These are phyloP conservation scores for Nothoprocta perdicaria DNA, from an alignment of 2,113 vertebrate species.

Conservation along the genomic window DNA sequence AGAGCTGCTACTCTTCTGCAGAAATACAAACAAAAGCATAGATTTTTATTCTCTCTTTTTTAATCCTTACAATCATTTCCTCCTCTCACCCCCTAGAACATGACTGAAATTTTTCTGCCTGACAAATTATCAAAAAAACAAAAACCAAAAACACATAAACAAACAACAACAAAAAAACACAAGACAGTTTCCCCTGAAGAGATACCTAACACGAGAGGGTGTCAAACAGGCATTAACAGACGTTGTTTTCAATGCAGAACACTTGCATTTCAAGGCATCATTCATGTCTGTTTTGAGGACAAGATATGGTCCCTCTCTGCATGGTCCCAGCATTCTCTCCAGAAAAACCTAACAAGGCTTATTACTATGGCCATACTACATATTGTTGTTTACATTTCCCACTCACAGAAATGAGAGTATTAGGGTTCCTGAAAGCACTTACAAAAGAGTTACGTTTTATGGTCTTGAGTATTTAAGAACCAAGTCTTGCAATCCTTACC, in stretches of 20 bases:
- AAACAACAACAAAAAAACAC: neutral
- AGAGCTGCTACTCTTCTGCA: constrained; percentile 96
- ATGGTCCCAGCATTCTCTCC: neutral
- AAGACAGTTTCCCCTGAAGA: neutral
- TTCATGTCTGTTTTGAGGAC: neutral
- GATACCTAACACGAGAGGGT: neutral
- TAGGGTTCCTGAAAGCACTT: neutral
- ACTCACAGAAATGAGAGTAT: neutral
- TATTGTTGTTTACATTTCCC: neutral
- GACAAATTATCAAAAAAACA: neutral
- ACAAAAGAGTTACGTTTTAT: fast-evolving
- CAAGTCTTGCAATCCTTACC: constrained; percentile 75
- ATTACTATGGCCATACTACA: neutral
- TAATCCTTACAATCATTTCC: neutral
- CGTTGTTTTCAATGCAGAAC: neutral
- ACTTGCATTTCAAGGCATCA: neutral
- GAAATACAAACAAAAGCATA: constrained; percentile 48
- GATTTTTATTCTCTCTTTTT: neutral
- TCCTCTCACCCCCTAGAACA: neutral
- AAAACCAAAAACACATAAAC: neutral
- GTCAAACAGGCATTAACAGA: neutral
- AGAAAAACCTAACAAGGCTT: neutral
- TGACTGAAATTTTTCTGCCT: neutral
- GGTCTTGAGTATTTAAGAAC: neutral
- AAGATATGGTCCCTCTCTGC: neutral